These are phyloP conservation scores for Oscheius onirici DNA, from an alignment of 2,888 invertebrate species.

Conservation along the genomic window DNA sequence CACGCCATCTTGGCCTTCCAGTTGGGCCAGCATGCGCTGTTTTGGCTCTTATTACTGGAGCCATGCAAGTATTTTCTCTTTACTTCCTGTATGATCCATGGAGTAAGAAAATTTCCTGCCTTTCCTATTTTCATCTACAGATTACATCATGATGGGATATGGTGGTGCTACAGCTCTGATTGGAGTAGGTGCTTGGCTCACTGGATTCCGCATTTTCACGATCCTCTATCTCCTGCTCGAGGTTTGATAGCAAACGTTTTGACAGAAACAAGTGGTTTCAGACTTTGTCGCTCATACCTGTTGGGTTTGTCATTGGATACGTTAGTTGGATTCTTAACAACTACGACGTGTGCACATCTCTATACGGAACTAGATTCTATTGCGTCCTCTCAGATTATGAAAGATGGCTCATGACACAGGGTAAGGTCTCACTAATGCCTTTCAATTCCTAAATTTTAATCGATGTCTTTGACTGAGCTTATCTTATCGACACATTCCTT, in stretches of 20 bases:
- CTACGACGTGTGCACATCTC: neutral
- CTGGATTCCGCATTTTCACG: conserved; percentile 21
- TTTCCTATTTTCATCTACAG: neutral
- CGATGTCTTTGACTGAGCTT: neutral
- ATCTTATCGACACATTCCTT: neutral
- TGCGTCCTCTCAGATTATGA: neutral
- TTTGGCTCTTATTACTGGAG: conserved; percentile 14
- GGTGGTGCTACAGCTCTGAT: neutral
- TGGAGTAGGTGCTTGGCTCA: conserved; percentile 2
- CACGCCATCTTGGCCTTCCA: conserved; percentile 11
- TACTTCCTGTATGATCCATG: conserved; percentile 10
- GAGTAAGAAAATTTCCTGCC: neutral
- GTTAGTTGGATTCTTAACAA: conserved; percentile 1
- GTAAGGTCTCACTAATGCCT: no score
- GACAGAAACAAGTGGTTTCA: neutral
- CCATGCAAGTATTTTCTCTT: conserved; percentile 7
- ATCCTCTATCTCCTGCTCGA: conserved; percentile 12
- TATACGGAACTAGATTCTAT: neutral
- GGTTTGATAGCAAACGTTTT: neutral
- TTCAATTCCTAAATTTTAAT: neutral
- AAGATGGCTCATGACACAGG: neutral
- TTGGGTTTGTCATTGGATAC: conserved; percentile 16
- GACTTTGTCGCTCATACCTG: conserved; percentile 13
- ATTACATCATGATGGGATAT: conserved; percentile 27
- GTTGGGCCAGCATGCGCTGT: conserved; percentile 6